Evolutionary conservation across 1,140 invertebrate genomes (phyloP), one percentile per base, ranked within the genome.

Genomic region (Calliphora vicina): DNA sequence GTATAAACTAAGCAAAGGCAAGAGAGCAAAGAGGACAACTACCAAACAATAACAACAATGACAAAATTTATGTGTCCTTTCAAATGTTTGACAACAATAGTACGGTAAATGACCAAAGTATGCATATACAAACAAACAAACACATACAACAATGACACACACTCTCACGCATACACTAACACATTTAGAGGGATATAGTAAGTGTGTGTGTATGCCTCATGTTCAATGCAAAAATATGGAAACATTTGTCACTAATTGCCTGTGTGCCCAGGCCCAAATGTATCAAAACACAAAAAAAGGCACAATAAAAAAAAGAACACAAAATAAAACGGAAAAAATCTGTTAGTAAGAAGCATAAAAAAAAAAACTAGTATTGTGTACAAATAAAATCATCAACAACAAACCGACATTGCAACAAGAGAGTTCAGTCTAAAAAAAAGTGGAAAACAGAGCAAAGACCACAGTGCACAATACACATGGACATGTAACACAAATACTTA

Each of bases 211-310:
- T 74, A 50, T 61, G 45, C n/a, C n/a, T n/a, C n/a, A 61, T 25
- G 17, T 81, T 71, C 50, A 81, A 81, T 61, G 80, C 26, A 29
- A 61, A 61, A 71, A 81, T 71, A 81, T 81, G 50, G 80, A 81
- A 81, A 81, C 80, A 81, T 81, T 81, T 81, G 80, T 61, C 80
- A 81, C 80, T 81, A 81, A 81, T 81, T 81, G 80, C 80, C 80
- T 67, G 17, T 35, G 80, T 67, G 27, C 50, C n/a, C 45, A 57
- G 26, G 23, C 45, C 25, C 80, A 26, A 42, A 81, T 42, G 43
- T 50, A 81, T 57, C 80, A 67, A 81, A 81, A 50, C 43, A 57
- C 23, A 81, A 26, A 80, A n/a, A 27, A 50, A 26, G 26, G 80
- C 27, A 71, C 50, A 61, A 35, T 35, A n/a, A 35, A 35, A 43